These are phyloP conservation scores for Cottoperca gobio DNA, from an alignment of 2,797 vertebrate genomes.

Conservation along the genomic window DNA sequence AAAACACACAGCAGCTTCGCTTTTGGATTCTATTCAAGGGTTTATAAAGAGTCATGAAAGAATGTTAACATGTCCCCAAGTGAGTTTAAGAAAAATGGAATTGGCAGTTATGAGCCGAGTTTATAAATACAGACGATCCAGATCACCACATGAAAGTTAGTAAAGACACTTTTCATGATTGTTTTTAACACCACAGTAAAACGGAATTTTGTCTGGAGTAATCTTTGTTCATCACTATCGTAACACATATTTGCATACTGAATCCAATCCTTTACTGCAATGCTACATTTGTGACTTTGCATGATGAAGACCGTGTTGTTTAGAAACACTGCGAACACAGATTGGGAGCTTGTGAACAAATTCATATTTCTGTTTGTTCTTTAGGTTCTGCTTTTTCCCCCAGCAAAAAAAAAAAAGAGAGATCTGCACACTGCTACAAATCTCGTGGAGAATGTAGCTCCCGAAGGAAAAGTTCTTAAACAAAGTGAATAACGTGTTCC, in stretches of 20 bases:
- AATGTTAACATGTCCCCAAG: slow-evolving; percentile 32
- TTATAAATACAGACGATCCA: slow-evolving; percentile 7
- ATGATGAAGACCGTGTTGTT: slow-evolving; percentile 20
- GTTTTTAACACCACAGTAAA: slow-evolving; percentile 23
- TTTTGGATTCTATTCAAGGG: slow-evolving; percentile 11
- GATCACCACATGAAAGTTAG: not conserved
- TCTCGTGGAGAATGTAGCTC: slow-evolving; percentile 26
- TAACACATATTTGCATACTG: slow-evolving; percentile 21
- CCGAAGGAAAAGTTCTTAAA: not conserved
- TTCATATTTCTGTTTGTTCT: slow-evolving; percentile 16
- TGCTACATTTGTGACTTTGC: slow-evolving; percentile 19
- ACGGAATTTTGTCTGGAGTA: not conserved
- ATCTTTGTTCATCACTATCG: slow-evolving; percentile 20
- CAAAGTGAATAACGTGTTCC: slow-evolving; percentile 6
- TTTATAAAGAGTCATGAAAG: slow-evolving; percentile 25
- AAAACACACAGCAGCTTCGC: slow-evolving; percentile 37
- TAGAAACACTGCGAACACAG: slow-evolving; percentile 30
- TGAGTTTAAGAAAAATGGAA: slow-evolving; percentile 20
- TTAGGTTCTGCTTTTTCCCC: slow-evolving; percentile 10
- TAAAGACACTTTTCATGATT: slow-evolving; percentile 18
- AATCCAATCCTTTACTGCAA: slow-evolving; percentile 6
- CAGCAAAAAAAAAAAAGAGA: slow-evolving; percentile 17
- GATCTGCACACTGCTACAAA: slow-evolving; percentile 17
- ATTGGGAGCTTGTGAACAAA: not conserved
- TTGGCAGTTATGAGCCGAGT: slow-evolving; percentile 30